Evolutionary conservation across 2,888 invertebrate genomes (phyloP).

Genomic region (Nomada ferruginata): DNA sequence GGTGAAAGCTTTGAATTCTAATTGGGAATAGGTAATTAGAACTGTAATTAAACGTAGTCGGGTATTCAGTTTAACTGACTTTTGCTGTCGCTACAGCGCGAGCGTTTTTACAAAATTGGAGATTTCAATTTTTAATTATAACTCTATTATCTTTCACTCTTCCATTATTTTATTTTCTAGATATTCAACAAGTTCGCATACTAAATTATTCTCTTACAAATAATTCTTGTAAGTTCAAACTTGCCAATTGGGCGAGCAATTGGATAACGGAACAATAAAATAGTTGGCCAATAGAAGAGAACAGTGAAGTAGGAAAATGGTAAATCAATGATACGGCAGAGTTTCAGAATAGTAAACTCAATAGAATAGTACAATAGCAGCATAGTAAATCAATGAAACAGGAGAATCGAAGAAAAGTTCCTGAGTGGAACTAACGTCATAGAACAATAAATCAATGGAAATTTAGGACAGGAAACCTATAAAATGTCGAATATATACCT

Average conservation of each 20-base stretch:
- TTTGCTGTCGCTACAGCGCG: neutral
- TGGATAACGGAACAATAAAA: neutral
- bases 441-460: neutral
- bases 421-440: too few species aligned
- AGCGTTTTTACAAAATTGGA: too few species aligned
- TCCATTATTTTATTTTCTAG: too few species aligned
- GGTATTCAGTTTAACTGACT: neutral
- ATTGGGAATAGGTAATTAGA: neutral
- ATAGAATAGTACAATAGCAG: neutral
- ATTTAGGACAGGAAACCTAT: neutral
- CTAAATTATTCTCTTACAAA: too few species aligned
- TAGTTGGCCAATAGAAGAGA: neutral
- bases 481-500: too few species aligned
- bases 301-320: neutral
- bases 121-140: too few species aligned
- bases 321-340: slow-evolving; percentile 2
- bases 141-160: too few species aligned
- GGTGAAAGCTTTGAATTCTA: neutral
- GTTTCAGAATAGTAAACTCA: neutral
- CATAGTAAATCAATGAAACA: neutral
- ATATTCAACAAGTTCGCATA: too few species aligned
- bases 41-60: neutral
- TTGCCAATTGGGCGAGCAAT: too few species aligned
- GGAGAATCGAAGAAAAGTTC: too few species aligned
- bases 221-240: too few species aligned